Base-by-base conservation (phyloP, 2,888 invertebrate genomes). In the Sinhomidia bicolor region DNA sequence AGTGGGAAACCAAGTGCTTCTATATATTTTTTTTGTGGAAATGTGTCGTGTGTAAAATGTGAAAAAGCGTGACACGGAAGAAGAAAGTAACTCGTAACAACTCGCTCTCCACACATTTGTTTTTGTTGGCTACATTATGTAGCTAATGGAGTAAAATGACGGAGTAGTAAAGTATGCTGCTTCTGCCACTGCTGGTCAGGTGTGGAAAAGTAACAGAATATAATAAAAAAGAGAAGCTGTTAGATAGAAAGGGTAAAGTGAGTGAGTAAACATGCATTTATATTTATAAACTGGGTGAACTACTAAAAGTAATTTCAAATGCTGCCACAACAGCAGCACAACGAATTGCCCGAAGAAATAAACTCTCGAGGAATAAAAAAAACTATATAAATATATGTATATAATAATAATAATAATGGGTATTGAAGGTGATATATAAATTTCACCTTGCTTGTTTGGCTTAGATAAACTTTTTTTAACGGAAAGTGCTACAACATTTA, bases 1-100 rank as follows among this genome's bases (percentile, higher is more conserved):
- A n/a, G n/a, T n/a, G n/a, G n/a, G n/a, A n/a, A 71, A 44, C 47
- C 47, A 71, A 57, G 57, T 26, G 36, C 14, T 44, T 60, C 41
- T 54, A 23, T 12, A n/a, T n/a, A n/a, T n/a, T 76, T n/a, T 57
- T 32, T 54, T 68, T 54, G 60, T 32, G 76, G 60, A 65, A 85
- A 85, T 65, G 36, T 85, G 78, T 85, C 78, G 65, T 65, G 78
- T 78, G 29, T 44, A 44, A 65, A 78, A 85, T 85, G 17, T 44
- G 60, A 47, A 78, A 78, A 65, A 78, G 62, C 85, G 54, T 85
- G 85, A 85, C 85, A 85, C 78, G 78, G 78, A 85, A 84, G 84
- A 84, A 84, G n/a, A n/a, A n/a, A n/a, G n/a, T n/a, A n/a, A n/a
- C n/a, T n/a, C n/a, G n/a, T n/a, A 74, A 62, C 76, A 26, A 62